Conservation (phyloP, 2,113 vertebrate genomes). For the Channa maculata region DNA sequence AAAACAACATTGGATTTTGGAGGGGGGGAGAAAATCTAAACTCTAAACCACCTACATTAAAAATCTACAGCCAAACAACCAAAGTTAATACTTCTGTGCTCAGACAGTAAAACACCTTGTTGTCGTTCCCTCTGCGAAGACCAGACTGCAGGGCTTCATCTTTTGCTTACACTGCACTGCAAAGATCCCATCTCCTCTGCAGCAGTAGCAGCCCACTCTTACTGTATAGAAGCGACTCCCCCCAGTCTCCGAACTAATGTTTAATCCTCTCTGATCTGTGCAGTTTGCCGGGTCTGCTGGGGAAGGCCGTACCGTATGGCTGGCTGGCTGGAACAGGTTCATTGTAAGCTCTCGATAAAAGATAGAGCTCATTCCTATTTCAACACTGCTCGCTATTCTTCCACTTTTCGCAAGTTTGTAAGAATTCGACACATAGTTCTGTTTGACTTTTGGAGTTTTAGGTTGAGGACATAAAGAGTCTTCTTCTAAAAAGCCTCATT, state of each 20-base stretch:
- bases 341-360: conserved; percentile 25
- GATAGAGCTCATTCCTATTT: conserved; percentile 33
- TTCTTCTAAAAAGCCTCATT: background rate
- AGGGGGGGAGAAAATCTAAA: background rate
- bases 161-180: conserved; percentile 12
- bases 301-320: background rate
- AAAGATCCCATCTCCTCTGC: conserved; percentile 24
- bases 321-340: conserved; percentile 1
- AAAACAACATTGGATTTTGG: background rate
- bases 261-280: conserved; percentile 37
- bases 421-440: background rate
- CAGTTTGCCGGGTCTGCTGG: conserved; percentile 7
- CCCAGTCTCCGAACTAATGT: conserved; percentile 18
- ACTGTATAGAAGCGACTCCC: background rate
- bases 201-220: conserved; percentile 19
- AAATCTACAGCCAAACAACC: background rate
- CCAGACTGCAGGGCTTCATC: background rate
- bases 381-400: conserved; percentile 1
- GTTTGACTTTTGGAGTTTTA: conserved; percentile 10
- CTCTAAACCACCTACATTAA: background rate
- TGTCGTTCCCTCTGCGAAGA: background rate
- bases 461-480: background rate
- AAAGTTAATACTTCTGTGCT: background rate
- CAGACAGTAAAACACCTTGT: background rate
- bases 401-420: background rate